Percentiles rank a stretch among this genome's conserved stretches.
phyloP scores from a whole-genome alignment of 2,888 invertebrate genomes.

The Melipona bicolor region DNA sequence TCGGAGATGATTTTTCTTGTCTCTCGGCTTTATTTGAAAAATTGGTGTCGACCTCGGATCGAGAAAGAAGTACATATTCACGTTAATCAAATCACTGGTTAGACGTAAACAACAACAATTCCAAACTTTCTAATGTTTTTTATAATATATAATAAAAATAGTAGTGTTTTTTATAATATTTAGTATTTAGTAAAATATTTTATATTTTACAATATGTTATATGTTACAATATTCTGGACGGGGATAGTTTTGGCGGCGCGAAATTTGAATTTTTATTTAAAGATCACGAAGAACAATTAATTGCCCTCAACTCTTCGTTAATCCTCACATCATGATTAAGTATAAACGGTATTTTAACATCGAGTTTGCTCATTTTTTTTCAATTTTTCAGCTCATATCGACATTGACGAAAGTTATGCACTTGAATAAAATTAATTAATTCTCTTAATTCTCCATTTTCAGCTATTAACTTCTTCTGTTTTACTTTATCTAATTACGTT shows the following conservation, averaged over 20 bases:
- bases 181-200: no score
- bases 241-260: no score
- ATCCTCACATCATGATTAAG: neutral
- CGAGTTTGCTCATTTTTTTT: neutral
- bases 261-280: no score
- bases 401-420: neutral
- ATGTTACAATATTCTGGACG: no score
- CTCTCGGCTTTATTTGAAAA: neutral
- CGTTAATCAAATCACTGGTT: neutral
- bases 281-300: no score
- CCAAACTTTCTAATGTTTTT: no score
- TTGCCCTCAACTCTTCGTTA: no score
- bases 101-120: neutral
- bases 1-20: neutral
- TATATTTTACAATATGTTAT: no score
- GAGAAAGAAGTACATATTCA: neutral
- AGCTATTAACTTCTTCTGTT: neutral
- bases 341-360: neutral
- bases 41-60: neutral
- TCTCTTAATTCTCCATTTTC: no score
- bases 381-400: neutral
- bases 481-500: neutral
- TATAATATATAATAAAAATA: no score
- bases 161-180: no score
- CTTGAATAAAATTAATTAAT: no score